Conservation (phyloP, 2,797 vertebrate genomes). For the Eutrigla gurnardus region DNA sequence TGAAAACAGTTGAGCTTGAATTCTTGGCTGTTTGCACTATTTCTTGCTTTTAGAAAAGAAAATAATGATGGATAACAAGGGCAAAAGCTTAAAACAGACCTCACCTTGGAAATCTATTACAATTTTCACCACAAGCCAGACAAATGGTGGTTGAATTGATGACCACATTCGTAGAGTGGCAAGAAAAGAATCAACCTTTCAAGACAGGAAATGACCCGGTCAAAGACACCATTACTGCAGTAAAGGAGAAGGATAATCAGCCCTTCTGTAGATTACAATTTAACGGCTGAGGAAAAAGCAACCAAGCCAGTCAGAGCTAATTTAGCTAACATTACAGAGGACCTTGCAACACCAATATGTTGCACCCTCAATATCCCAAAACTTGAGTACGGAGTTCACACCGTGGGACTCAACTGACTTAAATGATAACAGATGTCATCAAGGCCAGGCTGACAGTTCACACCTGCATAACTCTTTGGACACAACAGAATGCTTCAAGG, state of each 20-base stretch:
- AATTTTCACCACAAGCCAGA: constrained; percentile 36
- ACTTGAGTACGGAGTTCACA: constrained; percentile 19
- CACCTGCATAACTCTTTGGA: constrained; percentile 19
- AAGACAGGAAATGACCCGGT: constrained; percentile 63
- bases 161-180: constrained; percentile 24
- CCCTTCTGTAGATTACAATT: constrained; percentile 68
- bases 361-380: constrained; percentile 16
- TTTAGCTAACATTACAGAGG: constrained; percentile 42
- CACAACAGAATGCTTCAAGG: constrained; percentile 26
- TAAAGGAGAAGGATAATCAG: constrained; percentile 67
- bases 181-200: constrained; percentile 58
- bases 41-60: constrained; percentile 40
- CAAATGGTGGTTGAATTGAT: constrained; percentile 57
- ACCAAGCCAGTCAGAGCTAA: constrained; percentile 42
- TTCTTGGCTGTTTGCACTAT: constrained; percentile 37
- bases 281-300: constrained; percentile 55
- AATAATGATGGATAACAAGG: constrained; percentile 16
- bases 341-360: constrained; percentile 41
- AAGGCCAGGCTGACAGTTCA: constrained; percentile 44
- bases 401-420: constrained; percentile 40
- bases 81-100: constrained; percentile 54
- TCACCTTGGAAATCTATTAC: constrained; percentile 40
- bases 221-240: constrained; percentile 64
- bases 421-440: constrained; percentile 49
- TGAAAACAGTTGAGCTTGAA: constrained; percentile 30